phyloP scores from a whole-genome alignment of 2,797 vertebrate genomes.

The Gambusia yucatana region DNA sequence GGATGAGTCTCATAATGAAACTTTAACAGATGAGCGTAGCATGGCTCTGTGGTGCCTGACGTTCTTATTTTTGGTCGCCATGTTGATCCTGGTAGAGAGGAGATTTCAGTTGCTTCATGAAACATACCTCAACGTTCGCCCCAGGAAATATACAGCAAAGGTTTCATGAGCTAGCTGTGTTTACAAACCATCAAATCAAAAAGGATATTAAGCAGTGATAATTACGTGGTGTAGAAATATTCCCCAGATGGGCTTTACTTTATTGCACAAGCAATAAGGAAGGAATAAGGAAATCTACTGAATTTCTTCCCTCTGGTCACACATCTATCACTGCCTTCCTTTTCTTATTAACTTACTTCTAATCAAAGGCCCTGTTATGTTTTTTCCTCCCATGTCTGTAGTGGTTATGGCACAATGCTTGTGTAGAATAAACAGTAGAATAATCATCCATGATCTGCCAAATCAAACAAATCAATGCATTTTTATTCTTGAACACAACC shows the following conservation, averaged over 20 bases:
- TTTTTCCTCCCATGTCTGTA: constrained; percentile 3
- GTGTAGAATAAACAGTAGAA: neutral
- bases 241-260: neutral
- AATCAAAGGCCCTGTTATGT: constrained; percentile 3
- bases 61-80: constrained; percentile 7
- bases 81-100: constrained; percentile 15
- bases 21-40: neutral
- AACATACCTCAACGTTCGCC: neutral
- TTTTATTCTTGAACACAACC: neutral
- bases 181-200: neutral
- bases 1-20: constrained; percentile 22
- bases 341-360: constrained; percentile 8
- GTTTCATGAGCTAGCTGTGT: neutral
- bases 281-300: neutral
- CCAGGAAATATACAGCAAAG: neutral
- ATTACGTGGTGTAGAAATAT: neutral
- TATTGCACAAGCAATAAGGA: neutral
- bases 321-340: constrained; percentile 8
- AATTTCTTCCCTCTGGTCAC: constrained; percentile 12
- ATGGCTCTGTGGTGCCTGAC: neutral
- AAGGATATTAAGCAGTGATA: constrained; percentile 1
- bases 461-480: neutral
- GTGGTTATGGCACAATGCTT: neutral
- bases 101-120: constrained; percentile 34
- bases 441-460: constrained; percentile 5